Percentiles rank a stretch among this genome's conserved stretches.
Evolutionary conservation across 2,888 invertebrate species (phyloP).

Genomic region (Mythimna vitellina): DNA sequence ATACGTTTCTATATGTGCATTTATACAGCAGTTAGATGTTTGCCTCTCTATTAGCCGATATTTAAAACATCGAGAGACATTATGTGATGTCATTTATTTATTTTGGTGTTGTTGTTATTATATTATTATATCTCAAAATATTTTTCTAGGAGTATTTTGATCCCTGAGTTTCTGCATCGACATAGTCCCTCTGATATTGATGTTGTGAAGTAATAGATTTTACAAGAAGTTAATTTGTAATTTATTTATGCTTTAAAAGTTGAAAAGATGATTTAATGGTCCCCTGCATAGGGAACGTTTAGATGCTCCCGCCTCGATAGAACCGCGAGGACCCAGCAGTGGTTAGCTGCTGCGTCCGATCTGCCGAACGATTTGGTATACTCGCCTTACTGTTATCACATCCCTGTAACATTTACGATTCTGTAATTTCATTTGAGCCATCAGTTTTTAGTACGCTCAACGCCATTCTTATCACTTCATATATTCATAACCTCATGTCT

Average conservation of each 20-base stretch:
- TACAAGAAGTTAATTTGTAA: slow-evolving; percentile 79
- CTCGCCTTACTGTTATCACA: slow-evolving; percentile 75
- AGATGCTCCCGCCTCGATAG: slow-evolving; percentile 88
- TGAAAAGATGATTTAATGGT: slow-evolving; percentile 75
- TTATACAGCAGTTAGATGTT: slow-evolving; percentile 89
- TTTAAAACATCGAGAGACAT: slow-evolving; percentile 83
- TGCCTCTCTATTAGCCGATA: slow-evolving; percentile 88
- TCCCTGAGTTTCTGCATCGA: slow-evolving; percentile 87
- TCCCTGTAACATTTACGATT: slow-evolving; percentile 70
- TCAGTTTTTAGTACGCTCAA: slow-evolving; percentile 75
- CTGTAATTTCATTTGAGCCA: slow-evolving; percentile 57
- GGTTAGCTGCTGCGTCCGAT: slow-evolving; percentile 81
- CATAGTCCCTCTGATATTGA: slow-evolving; percentile 88
- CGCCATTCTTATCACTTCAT: slow-evolving; percentile 74
- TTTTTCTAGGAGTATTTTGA: slow-evolving; percentile 86
- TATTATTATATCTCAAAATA: slow-evolving; percentile 74
- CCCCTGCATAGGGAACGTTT: slow-evolving; percentile 86
- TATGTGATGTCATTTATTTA: slow-evolving; percentile 86
- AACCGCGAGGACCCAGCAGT: slow-evolving; percentile 83
- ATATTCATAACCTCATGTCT: slow-evolving; percentile 74
- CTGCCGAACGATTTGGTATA: slow-evolving; percentile 83
- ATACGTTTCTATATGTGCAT: slow-evolving; percentile 89
- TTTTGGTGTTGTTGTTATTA: slow-evolving; percentile 88
- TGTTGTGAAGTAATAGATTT: slow-evolving; percentile 87
- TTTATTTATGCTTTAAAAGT: slow-evolving; percentile 80